Conservation (phyloP, 1,140 invertebrate species). For the Panulirus ornatus region DNA sequence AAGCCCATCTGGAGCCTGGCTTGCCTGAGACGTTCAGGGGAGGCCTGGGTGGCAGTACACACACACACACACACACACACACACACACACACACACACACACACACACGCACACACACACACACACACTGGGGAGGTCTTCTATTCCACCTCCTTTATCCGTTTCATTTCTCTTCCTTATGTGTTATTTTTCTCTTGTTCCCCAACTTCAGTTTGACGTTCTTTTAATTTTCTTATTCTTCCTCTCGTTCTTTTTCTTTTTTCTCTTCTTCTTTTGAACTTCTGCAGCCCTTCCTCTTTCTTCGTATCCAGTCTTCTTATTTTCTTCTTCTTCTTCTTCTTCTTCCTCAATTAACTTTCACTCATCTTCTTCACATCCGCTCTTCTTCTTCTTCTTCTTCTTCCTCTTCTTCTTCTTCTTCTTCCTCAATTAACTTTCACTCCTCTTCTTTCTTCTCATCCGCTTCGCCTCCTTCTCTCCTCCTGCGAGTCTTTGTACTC, state of each 20-base stretch:
- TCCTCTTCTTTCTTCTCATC: conserved; percentile 26
- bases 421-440: too few species aligned
- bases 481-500: conserved; percentile 49
- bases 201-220: background rate
- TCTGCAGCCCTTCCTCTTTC: background rate
- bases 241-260: background rate
- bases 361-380: background rate
- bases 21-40: background rate
- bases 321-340: background rate
- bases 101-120: too few species aligned
- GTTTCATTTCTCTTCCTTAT: background rate
- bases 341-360: background rate
- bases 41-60: too few species aligned
- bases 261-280: background rate
- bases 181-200: background rate
- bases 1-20: background rate
- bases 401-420: background rate
- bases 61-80: background rate
- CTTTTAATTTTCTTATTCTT: background rate
- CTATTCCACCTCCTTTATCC: background rate
- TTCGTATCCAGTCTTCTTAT: background rate
- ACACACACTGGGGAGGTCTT: too few species aligned
- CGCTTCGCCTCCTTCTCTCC: conserved; percentile 4
- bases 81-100: too few species aligned
- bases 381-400: background rate